Evolutionary conservation across 1,140 invertebrate genomes (phyloP), one percentile per base, ranked within the genome.

Genomic region (Cyrtorhinus lividipennis): DNA sequence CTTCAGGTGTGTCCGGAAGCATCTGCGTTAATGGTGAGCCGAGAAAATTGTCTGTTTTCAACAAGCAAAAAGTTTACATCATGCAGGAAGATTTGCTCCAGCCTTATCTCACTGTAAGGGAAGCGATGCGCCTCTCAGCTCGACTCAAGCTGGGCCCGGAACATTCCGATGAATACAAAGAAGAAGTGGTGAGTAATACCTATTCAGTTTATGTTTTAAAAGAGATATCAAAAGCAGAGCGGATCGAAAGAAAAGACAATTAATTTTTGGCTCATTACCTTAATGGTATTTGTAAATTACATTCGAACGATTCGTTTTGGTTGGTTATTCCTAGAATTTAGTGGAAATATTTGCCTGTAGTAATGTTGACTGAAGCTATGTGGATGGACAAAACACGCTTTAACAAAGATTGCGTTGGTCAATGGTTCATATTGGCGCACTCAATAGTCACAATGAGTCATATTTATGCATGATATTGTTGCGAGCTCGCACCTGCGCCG

Each of bases 61-160:
- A 82, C 62, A 90, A 88, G 73, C 80, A 90, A 56, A 88, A 88
- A 2, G 86, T 86, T 69, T 95, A 94, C 75, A 94, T 95, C 68
- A 90, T 92, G 80, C 92, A 95, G 73, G 87, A 94, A 65, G 88
- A 92, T 70, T 73, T 91, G 53, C 75, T 92, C 23, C 82, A 91
- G 66, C 83, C 86, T 0, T 79, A 84, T 62, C 76, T 95, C 1
- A 88, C 86, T 0, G 89, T 93, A 1, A 79, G 80, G 45, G 92
- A 95, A 75, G 80, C 88, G 1, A 90, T 94, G 85, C 80, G 81
- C 68, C 77, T 90, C 59, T 87, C 90, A 0, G 89, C 91, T 3
- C 81, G 90, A 68, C 77, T 95, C 0, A 94, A 95, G 73, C 77
- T 94, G n/a, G 84, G 84, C 25, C 77, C 73, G 56, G 63, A 69